phyloP scores from a whole-genome alignment of 2,113 vertebrate genomes.

The Eptatretus burgeri region DNA sequence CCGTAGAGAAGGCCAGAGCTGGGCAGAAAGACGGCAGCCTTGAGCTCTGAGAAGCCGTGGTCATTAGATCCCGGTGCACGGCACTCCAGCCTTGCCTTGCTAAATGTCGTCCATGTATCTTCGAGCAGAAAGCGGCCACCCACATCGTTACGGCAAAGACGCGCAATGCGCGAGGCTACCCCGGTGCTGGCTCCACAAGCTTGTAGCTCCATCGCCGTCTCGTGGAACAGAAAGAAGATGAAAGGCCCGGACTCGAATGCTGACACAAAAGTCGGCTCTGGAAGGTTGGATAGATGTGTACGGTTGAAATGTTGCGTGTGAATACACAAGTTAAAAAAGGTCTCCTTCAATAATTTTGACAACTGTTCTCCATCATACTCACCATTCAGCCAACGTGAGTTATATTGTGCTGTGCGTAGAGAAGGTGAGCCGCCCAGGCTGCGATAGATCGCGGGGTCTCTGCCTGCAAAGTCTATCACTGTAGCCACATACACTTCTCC shows the following conservation, averaged over 20 bases:
- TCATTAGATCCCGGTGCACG: too few species aligned
- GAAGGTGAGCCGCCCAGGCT: constrained; percentile 72
- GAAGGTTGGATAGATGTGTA: constrained; percentile 1
- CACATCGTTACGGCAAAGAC: constrained; percentile 50
- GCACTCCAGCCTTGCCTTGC: constrained; percentile 52
- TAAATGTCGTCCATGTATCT: constrained; percentile 61
- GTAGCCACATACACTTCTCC: constrained; percentile 87
- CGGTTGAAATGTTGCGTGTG: too few species aligned
- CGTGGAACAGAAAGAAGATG: constrained; percentile 49
- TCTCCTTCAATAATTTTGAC: too few species aligned
- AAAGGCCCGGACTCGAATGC: constrained; percentile 48
- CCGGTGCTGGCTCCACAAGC: constrained; percentile 34
- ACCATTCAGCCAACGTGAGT: constrained; percentile 99
- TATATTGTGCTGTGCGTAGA: constrained; percentile 79
- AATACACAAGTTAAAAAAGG: too few species aligned
- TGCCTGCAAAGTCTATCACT: constrained; percentile 88
- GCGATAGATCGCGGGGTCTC: constrained; percentile 87
- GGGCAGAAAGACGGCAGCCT: constrained; percentile 68
- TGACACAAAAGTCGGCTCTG: constrained; percentile 62
- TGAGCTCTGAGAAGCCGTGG: constrained; percentile 74
- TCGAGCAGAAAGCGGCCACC: constrained; percentile 53
- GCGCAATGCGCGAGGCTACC: constrained; percentile 45
- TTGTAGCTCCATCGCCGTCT: constrained; percentile 37
- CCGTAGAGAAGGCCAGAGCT: constrained; percentile 78
- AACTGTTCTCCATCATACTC: constrained; percentile 10